Base-by-base conservation (phyloP, 2,888 invertebrate genomes). In the Chorisops tibialis region DNA sequence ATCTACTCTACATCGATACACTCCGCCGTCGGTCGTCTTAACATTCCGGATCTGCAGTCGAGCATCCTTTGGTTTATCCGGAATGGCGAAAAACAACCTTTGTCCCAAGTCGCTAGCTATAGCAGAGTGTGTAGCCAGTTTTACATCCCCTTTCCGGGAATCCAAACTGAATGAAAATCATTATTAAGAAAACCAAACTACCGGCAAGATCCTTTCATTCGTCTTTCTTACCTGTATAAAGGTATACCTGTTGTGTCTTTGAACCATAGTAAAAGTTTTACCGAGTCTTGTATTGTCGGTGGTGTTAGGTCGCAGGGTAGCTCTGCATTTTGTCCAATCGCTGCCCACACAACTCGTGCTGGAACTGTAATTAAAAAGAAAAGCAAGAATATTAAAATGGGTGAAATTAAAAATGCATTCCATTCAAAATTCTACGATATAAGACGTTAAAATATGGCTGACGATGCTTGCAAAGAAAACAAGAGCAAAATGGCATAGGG, bases 221-320 rank as follows among this genome's bases (percentile, higher is more conserved):
- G 5, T 2, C 9, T n/a, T 51, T 78, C 81, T 82, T 77, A 92
- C 93, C 91, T 93, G 79, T 93, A 93, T 61, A 93, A 83, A 11
- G 93, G 93, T 82, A 93, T 91, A 63, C 90, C 86, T 54, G 85
- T 86, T 51, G 85, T 83, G 73, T 92, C 93, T 76, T 92, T 93
- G 82, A 93, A 93, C 93, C 93, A 93, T 65, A 94, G 85, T 71
- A 93, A 86, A 86, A 93, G 86, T 71, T 87, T 90, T 48, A 92
- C 88, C 60, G 82, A 81, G 69, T 91, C 87, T 54, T 83, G 82
- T 0, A 86, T 83, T 21, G 85, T 82, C 0, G 91, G 86, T 35
- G 88, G 85, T 54, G 85, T 85, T 67, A 93, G 83, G 79, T 93
- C 90, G 80, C 94, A 94, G 0, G 93, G 93, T 67, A 94, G 80